Evolutionary conservation across 2,888 invertebrate genomes (phyloP).

Genomic region (Watsonalla cultraria): DNA sequence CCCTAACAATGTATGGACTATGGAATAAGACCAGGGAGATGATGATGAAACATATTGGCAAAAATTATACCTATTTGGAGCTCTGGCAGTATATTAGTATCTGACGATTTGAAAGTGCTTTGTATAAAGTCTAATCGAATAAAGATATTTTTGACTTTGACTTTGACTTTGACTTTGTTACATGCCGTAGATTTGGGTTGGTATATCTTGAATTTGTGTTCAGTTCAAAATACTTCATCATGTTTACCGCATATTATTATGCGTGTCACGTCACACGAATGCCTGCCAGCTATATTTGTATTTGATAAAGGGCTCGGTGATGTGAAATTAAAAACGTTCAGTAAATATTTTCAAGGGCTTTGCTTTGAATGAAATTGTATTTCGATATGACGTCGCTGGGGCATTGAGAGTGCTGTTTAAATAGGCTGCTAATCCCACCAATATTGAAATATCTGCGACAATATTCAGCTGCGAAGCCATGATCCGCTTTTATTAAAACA

Average conservation of each 20-base stretch:
- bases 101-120: no score
- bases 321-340: slow-evolving; percentile 64
- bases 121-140: no score
- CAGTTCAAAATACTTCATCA: neutral
- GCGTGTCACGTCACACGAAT: slow-evolving; percentile 11
- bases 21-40: no score
- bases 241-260: neutral
- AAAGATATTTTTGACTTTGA: no score
- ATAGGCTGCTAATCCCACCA: slow-evolving; percentile 75
- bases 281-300: slow-evolving; percentile 13
- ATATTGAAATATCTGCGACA: slow-evolving; percentile 78
- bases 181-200: no score
- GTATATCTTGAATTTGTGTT: neutral
- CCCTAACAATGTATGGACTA: no score
- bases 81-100: no score
- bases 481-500: slow-evolving; percentile 77
- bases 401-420: slow-evolving; percentile 71
- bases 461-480: slow-evolving; percentile 66
- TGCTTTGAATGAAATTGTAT: slow-evolving; percentile 69
- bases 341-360: slow-evolving; percentile 64
- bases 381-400: slow-evolving; percentile 61
- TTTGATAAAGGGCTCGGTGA: slow-evolving; percentile 19
- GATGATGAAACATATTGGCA: no score
- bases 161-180: no score
- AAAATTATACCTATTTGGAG: no score